A percentile compares a stretch with the other conserved stretches of the same genome.
These are phyloP conservation scores for Sebastes vulpes DNA, from an alignment of 2,797 vertebrate species.

Conservation along the genomic window DNA sequence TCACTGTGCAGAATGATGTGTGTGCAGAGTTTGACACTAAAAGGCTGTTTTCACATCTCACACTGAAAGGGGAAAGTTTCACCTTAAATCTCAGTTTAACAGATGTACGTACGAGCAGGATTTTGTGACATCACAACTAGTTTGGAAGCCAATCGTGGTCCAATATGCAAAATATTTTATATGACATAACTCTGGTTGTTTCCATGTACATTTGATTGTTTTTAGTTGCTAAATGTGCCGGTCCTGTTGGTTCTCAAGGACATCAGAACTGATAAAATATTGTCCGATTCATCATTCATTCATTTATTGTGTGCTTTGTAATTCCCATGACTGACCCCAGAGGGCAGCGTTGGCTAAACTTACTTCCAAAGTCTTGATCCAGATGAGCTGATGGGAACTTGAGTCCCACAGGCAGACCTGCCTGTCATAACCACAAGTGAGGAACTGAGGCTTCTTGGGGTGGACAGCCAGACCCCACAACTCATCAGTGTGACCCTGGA, in stretches of 20 bases:
- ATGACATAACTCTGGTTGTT: background rate
- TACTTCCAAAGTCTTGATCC: conserved; percentile 95
- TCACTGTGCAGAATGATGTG: background rate
- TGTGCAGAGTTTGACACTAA: background rate
- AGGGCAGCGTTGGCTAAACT: conserved; percentile 57
- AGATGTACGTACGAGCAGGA: background rate
- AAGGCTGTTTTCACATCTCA: background rate
- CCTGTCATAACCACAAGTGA: conserved; percentile 95
- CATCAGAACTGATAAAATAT: background rate
- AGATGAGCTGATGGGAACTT: conserved; percentile 90
- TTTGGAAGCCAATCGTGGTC: background rate
- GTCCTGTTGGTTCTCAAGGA: background rate
- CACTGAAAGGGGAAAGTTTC: background rate
- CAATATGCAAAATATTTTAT: background rate
- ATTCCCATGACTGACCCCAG: conserved; percentile 36
- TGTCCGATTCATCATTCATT: too few species aligned
- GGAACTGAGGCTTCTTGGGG: conserved; percentile 91
- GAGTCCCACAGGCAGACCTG: conserved; percentile 96
- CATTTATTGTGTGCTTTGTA: background rate
- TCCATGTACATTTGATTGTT: background rate
- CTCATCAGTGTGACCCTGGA: conserved; percentile 96
- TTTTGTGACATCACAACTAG: background rate
- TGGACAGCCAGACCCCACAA: conserved; percentile 96
- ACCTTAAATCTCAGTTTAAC: background rate
- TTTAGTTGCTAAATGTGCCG: background rate